Base-by-base conservation (phyloP, 2,888 invertebrate species). In the Eilema depressum region DNA sequence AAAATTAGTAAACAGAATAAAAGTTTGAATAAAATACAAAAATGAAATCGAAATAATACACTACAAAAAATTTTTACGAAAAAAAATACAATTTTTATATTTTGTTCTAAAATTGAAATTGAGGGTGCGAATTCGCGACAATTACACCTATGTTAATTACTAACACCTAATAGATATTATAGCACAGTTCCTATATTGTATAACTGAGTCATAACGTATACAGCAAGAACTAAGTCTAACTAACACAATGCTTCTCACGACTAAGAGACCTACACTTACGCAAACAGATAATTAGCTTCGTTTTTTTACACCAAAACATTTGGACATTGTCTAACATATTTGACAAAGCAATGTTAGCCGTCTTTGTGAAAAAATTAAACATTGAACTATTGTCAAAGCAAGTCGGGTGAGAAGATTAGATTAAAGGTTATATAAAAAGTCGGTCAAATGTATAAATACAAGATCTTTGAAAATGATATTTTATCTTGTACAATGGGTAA, bases 271-370 rank as follows among this genome's bases (percentile, higher is more conserved):
- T 82, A 81, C 83, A 75, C 88, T 93, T 93, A 90, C 93, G 93
- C 91, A 93, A 93, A 89, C 88, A 85, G 85, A 82, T 89, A 91
- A 92, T 92, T 92, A 92, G 85, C 77, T 83, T 83, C 82, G 79
- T 83, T 86, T 89, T 88, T 89, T 85, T 88, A 81, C 80, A 78
- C 77, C 78, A 82, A 86, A 85, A 86, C 85, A 87, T 88, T 89
- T 87, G 88, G 87, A 91, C 90, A 90, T 88, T 91, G 88, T 82
- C 76, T 83, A 87, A 84, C 78, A 84, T 84, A 86, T 88, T 87
- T 86, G 89, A 88, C 86, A 90, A 89, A 86, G 86, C 87, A 85
- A 85, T 86, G 87, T 86, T 83, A 85, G 84, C 63, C 60, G 79
- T 75, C 78, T 78, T 81, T 86, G 86, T 85, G 83, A 84, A 87